Percentiles rank a stretch among this genome's conserved stretches.
These are phyloP conservation scores for Neocrepidodera transversa DNA, from an alignment of 2,888 invertebrate genomes.

Conservation along the genomic window DNA sequence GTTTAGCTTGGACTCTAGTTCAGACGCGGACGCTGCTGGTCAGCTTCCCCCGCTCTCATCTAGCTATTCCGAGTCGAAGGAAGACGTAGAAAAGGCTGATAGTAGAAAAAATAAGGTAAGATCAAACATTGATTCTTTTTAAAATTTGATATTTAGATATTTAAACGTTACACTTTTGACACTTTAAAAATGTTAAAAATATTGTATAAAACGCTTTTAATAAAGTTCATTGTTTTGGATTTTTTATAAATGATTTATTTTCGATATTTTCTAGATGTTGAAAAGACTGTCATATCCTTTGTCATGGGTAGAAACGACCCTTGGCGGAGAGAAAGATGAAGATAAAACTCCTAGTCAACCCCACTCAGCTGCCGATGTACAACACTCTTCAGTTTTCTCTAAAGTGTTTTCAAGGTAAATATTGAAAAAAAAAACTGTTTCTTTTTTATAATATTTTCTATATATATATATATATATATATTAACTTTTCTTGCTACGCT, in stretches of 20 bases:
- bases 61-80: slow-evolving; percentile 59
- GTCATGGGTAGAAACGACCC: slow-evolving; percentile 91
- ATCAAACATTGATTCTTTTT: no score
- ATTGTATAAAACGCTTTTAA: no score
- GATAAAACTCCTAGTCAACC: slow-evolving; percentile 60
- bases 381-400: slow-evolving; percentile 79
- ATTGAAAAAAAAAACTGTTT: background rate
- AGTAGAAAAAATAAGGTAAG: slow-evolving; percentile 77
- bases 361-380: slow-evolving; percentile 62
- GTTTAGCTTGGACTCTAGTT: slow-evolving; percentile 72
- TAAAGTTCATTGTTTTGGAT: no score
- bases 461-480: no score
- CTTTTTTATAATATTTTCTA: background rate
- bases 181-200: no score
- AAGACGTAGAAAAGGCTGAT: slow-evolving; percentile 66
- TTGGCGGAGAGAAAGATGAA: slow-evolving; percentile 73
- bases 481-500: slow-evolving; percentile 10
- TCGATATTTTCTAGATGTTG: slow-evolving; percentile 87
- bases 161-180: no score
- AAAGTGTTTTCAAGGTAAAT: slow-evolving; percentile 89
- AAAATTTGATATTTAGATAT: no score
- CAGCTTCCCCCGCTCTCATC: slow-evolving; percentile 48
- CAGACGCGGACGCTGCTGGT: slow-evolving; percentile 59
- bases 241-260: no score
- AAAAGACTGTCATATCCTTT: slow-evolving; percentile 90